Percentiles rank a stretch among this genome's conserved stretches.
Evolutionary conservation across 2,797 vertebrate species (phyloP).

Genomic region (Smutsia temminckii): DNA sequence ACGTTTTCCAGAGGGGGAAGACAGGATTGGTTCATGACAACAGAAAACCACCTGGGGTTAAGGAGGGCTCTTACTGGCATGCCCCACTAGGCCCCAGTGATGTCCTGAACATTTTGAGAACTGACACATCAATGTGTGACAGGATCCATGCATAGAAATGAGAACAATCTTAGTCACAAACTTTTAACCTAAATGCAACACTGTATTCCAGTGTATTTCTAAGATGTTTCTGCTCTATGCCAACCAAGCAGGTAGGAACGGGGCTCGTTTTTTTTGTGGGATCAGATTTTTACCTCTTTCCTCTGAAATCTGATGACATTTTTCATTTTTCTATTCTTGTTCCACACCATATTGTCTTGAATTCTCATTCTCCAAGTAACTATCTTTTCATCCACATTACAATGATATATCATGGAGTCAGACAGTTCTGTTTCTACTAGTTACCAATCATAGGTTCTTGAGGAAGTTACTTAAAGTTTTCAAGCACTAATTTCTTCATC

Average conservation of each 20-base stretch:
- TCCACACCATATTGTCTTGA: not conserved
- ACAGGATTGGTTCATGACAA: not conserved
- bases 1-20: not conserved
- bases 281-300: conserved; percentile 7
- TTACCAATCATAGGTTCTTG: not conserved
- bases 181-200: not conserved
- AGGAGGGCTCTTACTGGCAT: not conserved
- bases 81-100: not conserved
- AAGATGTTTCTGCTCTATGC: not conserved
- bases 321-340: not conserved
- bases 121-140: not conserved
- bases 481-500: not conserved
- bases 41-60: not conserved
- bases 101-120: not conserved
- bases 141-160: not conserved
- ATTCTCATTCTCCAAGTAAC: not conserved
- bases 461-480: not conserved
- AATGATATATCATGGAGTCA: not conserved
- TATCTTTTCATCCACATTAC: not conserved
- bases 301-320: not conserved
- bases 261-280: not conserved
- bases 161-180: not conserved
- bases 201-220: not conserved
- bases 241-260: not conserved
- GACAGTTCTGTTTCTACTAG: not conserved